These are phyloP conservation scores for Stomatorhinus walkeri DNA, from an alignment of 2,797 vertebrate genomes.

Conservation along the genomic window DNA sequence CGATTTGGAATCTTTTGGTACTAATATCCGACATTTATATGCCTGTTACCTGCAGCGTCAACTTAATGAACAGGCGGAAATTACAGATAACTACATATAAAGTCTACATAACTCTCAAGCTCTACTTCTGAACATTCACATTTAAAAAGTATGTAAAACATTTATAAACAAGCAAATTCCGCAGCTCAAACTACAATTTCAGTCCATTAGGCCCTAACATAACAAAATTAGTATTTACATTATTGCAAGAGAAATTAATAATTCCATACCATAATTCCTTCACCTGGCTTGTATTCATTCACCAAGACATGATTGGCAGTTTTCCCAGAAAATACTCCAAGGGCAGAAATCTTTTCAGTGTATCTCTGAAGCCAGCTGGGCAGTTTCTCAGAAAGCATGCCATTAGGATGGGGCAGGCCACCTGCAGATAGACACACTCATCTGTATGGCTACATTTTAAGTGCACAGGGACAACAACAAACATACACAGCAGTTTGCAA, in stretches of 20 bases:
- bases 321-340: conserved; percentile 70
- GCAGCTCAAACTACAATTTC: neutral
- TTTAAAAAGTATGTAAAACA: neutral
- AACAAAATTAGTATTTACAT: neutral
- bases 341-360: conserved; percentile 68
- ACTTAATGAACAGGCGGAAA: neutral
- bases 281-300: conserved; percentile 78
- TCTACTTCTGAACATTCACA: neutral
- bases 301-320: conserved; percentile 80
- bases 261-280: conserved; percentile 76
- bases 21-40: neutral
- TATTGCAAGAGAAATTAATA: neutral
- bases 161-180: neutral
- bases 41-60: neutral
- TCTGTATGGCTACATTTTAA: neutral
- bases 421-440: conserved; percentile 42
- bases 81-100: neutral
- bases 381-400: conserved; percentile 75
- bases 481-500: neutral
- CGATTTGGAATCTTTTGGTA: neutral
- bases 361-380: conserved; percentile 73
- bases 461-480: neutral
- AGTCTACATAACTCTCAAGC: neutral
- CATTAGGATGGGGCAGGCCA: conserved; percentile 73
- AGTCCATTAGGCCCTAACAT: neutral